phyloP scores from a whole-genome alignment of 1,140 invertebrate genomes.

The Drosophila ambigua region DNA sequence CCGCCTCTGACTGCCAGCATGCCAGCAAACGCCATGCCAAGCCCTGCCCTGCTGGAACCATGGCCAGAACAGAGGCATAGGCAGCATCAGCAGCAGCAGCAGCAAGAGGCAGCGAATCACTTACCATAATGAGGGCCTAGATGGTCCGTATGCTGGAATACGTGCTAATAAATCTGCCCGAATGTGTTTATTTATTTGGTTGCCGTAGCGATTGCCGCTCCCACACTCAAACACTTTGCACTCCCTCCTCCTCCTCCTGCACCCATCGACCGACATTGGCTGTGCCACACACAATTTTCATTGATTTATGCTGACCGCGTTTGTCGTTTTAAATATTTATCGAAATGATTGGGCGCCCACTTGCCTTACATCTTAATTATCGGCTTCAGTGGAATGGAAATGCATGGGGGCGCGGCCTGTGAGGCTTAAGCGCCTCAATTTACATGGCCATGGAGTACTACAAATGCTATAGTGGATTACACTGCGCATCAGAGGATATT shows the following conservation, averaged over 20 bases:
- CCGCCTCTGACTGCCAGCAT: conserved; percentile 37
- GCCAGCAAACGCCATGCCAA: too few relatives aligned
- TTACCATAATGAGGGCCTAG: conserved; percentile 66
- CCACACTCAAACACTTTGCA: conserved; percentile 3
- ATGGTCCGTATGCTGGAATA: conserved; percentile 27
- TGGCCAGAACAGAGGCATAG: conserved; percentile 20
- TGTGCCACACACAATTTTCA: conserved; percentile 37
- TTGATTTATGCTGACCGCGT: conserved; percentile 58
- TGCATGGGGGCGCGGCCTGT: conserved; percentile 22
- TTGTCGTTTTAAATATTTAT: conserved; percentile 66
- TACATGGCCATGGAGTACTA: conserved; percentile 36
- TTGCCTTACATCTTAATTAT: conserved; percentile 63
- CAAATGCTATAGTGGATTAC: conserved; percentile 42
- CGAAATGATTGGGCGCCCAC: conserved; percentile 58
- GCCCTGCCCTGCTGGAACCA: conserved; percentile 17
- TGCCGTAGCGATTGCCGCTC: conserved; percentile 10
- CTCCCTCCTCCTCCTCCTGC: background rate
- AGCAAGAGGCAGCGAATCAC: conserved; percentile 39
- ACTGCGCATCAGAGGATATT: conserved; percentile 23
- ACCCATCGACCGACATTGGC: background rate
- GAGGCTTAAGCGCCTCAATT: conserved; percentile 37
- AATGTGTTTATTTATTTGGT: conserved; percentile 62
- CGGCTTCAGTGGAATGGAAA: conserved; percentile 29
- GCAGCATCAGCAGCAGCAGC: conserved; percentile 5
- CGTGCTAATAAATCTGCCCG: conserved; percentile 67